These are phyloP conservation scores for Petrocephalus sullivani DNA, from an alignment of 2,797 vertebrate genomes.

Conservation along the genomic window DNA sequence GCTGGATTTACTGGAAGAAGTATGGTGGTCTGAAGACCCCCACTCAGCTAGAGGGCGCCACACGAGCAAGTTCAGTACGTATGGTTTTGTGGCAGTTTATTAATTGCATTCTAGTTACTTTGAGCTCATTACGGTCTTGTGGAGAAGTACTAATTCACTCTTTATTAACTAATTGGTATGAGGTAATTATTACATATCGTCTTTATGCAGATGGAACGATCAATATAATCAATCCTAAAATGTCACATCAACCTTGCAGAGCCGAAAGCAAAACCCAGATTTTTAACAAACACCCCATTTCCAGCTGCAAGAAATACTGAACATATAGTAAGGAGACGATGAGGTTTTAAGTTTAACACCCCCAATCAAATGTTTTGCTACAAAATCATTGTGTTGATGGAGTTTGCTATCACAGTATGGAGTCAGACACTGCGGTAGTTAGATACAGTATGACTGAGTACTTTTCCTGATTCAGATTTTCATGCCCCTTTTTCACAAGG, in stretches of 20 bases:
- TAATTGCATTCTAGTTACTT: neutral
- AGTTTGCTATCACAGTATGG: neutral
- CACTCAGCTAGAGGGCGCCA: slow-evolving; percentile 84
- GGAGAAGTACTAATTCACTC: neutral
- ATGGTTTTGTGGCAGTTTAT: neutral
- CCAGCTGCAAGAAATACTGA: neutral
- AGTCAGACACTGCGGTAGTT: neutral
- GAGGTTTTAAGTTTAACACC: neutral
- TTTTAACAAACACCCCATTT: neutral
- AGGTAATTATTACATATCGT: neutral
- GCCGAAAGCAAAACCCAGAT: neutral
- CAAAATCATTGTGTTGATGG: too few species aligned
- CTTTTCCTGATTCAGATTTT: neutral
- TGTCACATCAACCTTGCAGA: neutral
- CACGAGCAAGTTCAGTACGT: slow-evolving; percentile 74
- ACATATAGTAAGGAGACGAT: neutral
- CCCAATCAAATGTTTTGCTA: neutral
- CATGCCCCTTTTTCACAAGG: slow-evolving; percentile 42
- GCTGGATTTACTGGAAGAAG: slow-evolving; percentile 98
- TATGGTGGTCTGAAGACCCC: slow-evolving; percentile 92
- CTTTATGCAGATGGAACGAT: neutral
- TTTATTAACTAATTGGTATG: neutral
- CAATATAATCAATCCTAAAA: neutral
- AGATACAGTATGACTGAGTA: neutral
- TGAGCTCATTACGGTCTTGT: neutral